These are phyloP conservation scores for Menidia beryllina DNA, from an alignment of 2,113 vertebrate species.

Conservation along the genomic window DNA sequence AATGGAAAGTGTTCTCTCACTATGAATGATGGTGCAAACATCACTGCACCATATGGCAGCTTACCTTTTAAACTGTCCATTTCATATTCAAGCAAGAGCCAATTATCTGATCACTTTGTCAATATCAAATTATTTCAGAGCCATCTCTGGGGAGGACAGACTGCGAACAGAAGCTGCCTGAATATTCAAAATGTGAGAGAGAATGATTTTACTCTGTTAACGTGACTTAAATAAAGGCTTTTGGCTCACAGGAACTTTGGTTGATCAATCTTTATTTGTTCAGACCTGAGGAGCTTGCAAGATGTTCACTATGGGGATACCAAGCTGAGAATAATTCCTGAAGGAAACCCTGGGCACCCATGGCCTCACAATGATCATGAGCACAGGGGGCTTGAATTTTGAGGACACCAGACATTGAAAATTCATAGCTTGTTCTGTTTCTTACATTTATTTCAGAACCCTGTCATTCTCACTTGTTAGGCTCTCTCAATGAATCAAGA, in stretches of 20 bases:
- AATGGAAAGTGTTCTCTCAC: background rate
- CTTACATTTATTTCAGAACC: constrained; percentile 39
- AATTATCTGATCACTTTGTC: constrained; percentile 28
- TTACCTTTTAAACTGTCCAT: background rate
- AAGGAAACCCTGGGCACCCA: constrained; percentile 34
- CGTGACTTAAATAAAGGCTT: constrained; percentile 36
- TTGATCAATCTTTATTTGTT: constrained; percentile 59
- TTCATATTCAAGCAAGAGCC: constrained; percentile 21
- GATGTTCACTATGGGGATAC: constrained; percentile 67
- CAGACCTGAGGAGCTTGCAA: constrained; percentile 66
- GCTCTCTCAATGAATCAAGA: constrained; percentile 18
- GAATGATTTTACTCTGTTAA: constrained; percentile 1
- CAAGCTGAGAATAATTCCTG: constrained; percentile 47
- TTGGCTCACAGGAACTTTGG: constrained; percentile 58
- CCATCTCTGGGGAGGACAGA: constrained; percentile 3
- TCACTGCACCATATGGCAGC: background rate
- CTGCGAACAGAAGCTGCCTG: constrained; percentile 21
- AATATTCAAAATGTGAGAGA: constrained; percentile 6
- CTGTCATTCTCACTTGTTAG: constrained; percentile 50
- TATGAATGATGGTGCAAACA: constrained; percentile 3
- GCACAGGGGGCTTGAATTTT: constrained; percentile 38
- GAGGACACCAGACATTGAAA: constrained; percentile 59
- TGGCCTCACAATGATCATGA: constrained; percentile 28
- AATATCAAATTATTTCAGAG: constrained; percentile 20
- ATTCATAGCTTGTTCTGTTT: background rate